These are phyloP conservation scores for Drosophila greeni DNA, from an alignment of 2,888 invertebrate genomes.

Conservation along the genomic window DNA sequence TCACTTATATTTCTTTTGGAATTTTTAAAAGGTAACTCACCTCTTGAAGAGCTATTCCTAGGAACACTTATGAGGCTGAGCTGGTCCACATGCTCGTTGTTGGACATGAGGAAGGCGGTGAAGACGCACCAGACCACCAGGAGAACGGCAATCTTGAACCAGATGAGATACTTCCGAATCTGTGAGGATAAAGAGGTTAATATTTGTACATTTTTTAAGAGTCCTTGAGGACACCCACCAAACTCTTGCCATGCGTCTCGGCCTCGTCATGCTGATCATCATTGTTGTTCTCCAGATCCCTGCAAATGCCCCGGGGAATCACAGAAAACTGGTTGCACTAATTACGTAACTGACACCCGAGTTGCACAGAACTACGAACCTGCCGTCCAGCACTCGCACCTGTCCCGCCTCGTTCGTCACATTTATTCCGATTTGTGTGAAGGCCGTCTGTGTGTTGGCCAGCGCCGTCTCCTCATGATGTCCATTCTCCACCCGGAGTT, in stretches of 20 bases:
- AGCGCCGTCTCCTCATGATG: constrained; percentile 41
- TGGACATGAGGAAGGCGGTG: constrained; percentile 84
- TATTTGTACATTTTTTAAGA: too few relatives aligned
- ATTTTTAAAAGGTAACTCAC: constrained; percentile 31
- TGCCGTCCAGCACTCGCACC: constrained; percentile 74
- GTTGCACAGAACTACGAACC: constrained; percentile 70
- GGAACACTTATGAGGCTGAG: constrained; percentile 83
- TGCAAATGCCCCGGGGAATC: constrained; percentile 59
- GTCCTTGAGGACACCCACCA: constrained; percentile 37
- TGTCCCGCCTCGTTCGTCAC: constrained; percentile 78
- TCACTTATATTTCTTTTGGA: fast-evolving
- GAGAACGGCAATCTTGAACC: constrained; percentile 80
- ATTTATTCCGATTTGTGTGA: constrained; percentile 77
- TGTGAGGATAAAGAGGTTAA: constrained; percentile 27
- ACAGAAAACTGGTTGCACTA: constrained; percentile 74
- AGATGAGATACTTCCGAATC: constrained; percentile 75
- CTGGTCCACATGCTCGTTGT: constrained; percentile 83
- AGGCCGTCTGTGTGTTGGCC: constrained; percentile 42
- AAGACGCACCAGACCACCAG: constrained; percentile 84
- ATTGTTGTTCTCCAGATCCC: constrained; percentile 76
- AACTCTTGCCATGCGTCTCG: constrained; percentile 64
- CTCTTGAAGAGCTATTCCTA: constrained; percentile 62
- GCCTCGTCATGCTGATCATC: constrained; percentile 75
- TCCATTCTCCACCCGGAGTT: constrained; percentile 63
- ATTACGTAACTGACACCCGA: constrained; percentile 69